Base-by-base conservation (phyloP, 2,888 invertebrate species). In the Parnassius apollo region DNA sequence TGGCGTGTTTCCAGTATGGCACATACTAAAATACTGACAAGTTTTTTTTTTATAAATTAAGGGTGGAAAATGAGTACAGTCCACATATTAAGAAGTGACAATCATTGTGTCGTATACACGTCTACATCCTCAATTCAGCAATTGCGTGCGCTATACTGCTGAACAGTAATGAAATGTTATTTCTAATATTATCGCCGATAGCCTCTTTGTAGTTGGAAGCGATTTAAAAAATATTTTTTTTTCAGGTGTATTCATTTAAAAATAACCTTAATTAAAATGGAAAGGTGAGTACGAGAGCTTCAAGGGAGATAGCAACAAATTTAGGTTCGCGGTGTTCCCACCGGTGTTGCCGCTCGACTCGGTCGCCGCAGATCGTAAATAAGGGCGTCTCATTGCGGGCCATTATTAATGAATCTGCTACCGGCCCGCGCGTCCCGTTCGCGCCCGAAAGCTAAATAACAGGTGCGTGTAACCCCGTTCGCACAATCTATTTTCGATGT, bases 401-500 rank as follows among this genome's bases (percentile, higher is more conserved):
- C 89, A 90, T 90, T 90, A 91, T 91, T 91, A 91, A 91, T 91
- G 91, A 91, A 90, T 86, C 85, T 78, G 78, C 83, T 80, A 78
- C 82, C 80, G 79, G 81, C 77, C 82, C 74, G 75, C 70, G 74
- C 76, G 74, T 76, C 75, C 82, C 83, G 80, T 82, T 78, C 80
- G 80, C 79, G 78, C 83, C 81, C 77, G 80, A 83, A 88, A 89
- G 87, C 87, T 82, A 87, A 90, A 89, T 88, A 90, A 91, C 91
- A 91, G 91, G 91, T 91, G 91, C 86, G 91, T 85, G 87, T 91
- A 91, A 90, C 91, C 91, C 90, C 89, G 84, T 91, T 91, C 88
- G 90, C 88, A 90, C 86, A 90, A 90, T 91, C 91, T 91, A 91
- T 91, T 91, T 91, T 88, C 86, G 91, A 88, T 88, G 88, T 88